Evolutionary conservation across 35 echinoderm and acorn worm genomes (phyloP).

Genomic region (Stichopus chloronotus): DNA sequence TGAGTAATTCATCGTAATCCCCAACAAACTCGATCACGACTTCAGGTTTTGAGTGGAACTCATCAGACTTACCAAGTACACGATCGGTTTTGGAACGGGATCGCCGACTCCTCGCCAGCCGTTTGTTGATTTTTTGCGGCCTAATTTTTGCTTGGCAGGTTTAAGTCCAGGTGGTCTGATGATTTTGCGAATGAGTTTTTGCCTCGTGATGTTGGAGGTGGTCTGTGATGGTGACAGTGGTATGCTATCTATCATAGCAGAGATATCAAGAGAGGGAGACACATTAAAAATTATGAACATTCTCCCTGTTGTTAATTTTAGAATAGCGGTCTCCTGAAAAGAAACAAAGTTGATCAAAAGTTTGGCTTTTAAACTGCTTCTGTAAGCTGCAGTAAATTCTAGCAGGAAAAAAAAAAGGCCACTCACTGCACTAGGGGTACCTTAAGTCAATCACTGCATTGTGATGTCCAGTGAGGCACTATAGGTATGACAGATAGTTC

Average conservation of each 20-base stretch:
- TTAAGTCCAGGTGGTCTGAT: constrained; percentile 70
- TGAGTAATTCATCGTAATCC: no score
- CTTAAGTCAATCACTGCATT: no score
- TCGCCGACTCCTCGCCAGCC: constrained; percentile 88
- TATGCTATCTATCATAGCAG: constrained; percentile 4
- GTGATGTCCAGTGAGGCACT: no score
- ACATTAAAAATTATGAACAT: neutral
- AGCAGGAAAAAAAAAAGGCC: no score
- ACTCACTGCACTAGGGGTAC: no score
- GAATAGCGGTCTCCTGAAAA: neutral
- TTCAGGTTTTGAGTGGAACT: neutral
- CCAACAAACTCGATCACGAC: no score
- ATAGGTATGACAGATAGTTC: no score
- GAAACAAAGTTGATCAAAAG: no score
- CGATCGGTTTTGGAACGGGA: constrained; percentile 77
- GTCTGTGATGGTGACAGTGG: constrained; percentile 31
- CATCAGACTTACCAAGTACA: constrained; percentile 72
- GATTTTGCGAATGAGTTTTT: constrained; percentile 71
- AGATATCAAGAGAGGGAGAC: neutral
- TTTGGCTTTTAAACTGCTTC: no score
- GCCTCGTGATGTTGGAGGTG: constrained; percentile 22
- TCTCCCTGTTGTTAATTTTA: neutral
- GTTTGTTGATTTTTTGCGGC: constrained; percentile 81
- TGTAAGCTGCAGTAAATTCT: no score
- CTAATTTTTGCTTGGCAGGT: constrained; percentile 54